These are phyloP conservation scores for Ctenicera cuprea DNA, from an alignment of 2,888 invertebrate genomes.

Conservation along the genomic window DNA sequence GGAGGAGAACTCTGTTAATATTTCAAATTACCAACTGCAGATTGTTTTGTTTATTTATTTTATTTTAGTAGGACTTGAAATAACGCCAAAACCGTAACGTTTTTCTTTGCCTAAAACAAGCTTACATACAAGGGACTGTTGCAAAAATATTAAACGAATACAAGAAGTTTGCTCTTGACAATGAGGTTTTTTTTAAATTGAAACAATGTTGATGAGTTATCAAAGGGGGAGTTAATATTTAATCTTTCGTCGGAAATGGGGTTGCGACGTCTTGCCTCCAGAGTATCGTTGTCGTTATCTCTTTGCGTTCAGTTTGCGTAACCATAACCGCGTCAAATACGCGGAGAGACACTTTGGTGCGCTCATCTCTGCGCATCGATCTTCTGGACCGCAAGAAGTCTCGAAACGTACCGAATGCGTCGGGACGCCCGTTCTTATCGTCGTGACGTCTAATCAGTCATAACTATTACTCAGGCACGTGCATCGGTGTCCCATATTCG, in stretches of 20 bases:
- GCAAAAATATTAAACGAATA: too few relatives aligned
- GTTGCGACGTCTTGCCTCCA: background rate
- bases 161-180: too few relatives aligned
- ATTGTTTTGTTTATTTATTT: too few relatives aligned
- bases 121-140: too few relatives aligned
- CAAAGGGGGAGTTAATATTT: slow-evolving; percentile 5
- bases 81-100: too few relatives aligned
- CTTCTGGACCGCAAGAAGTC: slow-evolving; percentile 59
- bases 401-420: slow-evolving; percentile 57
- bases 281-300: slow-evolving; percentile 22
- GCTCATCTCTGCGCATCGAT: slow-evolving; percentile 64
- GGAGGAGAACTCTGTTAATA: too few relatives aligned
- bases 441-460: slow-evolving; percentile 42
- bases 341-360: slow-evolving; percentile 52
- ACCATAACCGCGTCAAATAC: slow-evolving; percentile 30
- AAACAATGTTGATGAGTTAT: too few relatives aligned
- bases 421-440: slow-evolving; percentile 44
- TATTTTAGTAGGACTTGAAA: too few relatives aligned
- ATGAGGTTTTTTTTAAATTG: too few relatives aligned
- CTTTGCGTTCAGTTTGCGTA: slow-evolving; percentile 22
- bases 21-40: too few relatives aligned
- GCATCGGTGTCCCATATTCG: slow-evolving; percentile 11
- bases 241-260: background rate
- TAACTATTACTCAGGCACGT: slow-evolving; percentile 29
- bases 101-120: too few relatives aligned